Evolutionary conservation across 2,888 invertebrate species (phyloP).

Genomic region (Myopa testacea): DNA sequence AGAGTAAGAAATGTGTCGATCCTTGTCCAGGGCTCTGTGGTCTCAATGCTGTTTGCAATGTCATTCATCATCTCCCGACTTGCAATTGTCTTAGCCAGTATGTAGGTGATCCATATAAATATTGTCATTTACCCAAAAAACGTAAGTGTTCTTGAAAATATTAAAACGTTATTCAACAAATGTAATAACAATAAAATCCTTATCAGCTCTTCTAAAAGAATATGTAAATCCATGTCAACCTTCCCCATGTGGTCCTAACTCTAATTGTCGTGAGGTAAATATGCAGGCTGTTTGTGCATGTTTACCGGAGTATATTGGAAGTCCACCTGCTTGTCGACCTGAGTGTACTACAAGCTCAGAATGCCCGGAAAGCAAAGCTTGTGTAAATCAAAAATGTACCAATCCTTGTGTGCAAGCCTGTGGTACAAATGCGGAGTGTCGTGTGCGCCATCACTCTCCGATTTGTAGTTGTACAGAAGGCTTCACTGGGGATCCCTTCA

Average conservation of each 20-base stretch:
- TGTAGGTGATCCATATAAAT: slow-evolving; percentile 82
- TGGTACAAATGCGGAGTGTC: slow-evolving; percentile 76
- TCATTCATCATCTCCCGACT: slow-evolving; percentile 77
- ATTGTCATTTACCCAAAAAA: slow-evolving; percentile 71
- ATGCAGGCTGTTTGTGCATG: slow-evolving; percentile 75
- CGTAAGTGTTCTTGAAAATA: slow-evolving; percentile 68
- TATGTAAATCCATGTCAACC: slow-evolving; percentile 73
- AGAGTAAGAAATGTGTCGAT: slow-evolving; percentile 80
- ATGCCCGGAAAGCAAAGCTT: slow-evolving; percentile 73
- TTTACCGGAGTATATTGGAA: slow-evolving; percentile 72
- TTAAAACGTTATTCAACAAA: background rate
- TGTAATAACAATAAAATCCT: background rate
- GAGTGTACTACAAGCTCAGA: slow-evolving; percentile 77
- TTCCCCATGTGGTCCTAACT: slow-evolving; percentile 77
- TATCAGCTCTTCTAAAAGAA: slow-evolving; percentile 60
- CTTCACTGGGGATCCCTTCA: slow-evolving; percentile 82
- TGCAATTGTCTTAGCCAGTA: slow-evolving; percentile 78
- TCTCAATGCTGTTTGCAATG: slow-evolving; percentile 78
- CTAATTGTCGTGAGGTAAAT: slow-evolving; percentile 73
- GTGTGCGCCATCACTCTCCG: slow-evolving; percentile 81
- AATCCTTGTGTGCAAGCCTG: slow-evolving; percentile 75
- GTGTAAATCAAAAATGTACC: slow-evolving; percentile 74
- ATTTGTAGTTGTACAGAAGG: slow-evolving; percentile 78
- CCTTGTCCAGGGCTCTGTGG: slow-evolving; percentile 85
- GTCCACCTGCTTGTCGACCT: slow-evolving; percentile 76